Conservation (phyloP, 1,140 invertebrate species). For the Proctacanthus coquilletti region DNA sequence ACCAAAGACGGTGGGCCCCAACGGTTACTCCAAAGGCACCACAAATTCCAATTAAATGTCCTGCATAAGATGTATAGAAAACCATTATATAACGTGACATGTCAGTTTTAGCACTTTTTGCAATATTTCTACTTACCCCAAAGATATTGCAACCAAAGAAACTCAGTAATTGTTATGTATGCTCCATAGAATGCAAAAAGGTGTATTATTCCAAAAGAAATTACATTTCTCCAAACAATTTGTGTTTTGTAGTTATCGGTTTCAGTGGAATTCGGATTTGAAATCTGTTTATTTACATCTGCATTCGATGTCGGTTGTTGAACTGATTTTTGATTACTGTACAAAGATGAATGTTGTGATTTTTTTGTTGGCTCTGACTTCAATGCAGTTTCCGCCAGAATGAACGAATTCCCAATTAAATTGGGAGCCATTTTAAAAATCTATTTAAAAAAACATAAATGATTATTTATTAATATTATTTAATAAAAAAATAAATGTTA, state of each 20-base stretch:
- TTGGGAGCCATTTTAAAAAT: conserved; percentile 25
- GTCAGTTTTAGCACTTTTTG: not conserved
- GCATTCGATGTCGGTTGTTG: no score
- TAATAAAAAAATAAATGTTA: no score
- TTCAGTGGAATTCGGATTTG: no score
- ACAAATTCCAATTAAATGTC: conserved; percentile 15
- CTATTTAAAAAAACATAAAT: no score
- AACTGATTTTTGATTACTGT: no score
- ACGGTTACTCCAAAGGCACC: conserved; percentile 56
- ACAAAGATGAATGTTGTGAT: no score
- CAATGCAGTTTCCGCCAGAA: conserved; percentile 24
- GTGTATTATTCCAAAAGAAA: conserved; percentile 50
- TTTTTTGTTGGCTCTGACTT: not conserved
- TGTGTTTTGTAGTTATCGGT: conserved; percentile 25
- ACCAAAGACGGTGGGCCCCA: conserved; percentile 70
- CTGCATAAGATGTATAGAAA: conserved; percentile 7
- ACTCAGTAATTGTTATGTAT: conserved; percentile 42
- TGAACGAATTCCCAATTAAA: conserved; percentile 27
- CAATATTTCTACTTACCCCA: conserved; percentile 36
- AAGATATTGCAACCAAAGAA: conserved; percentile 39
- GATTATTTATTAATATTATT: no score
- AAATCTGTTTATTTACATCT: no score
- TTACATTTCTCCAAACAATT: conserved; percentile 63
- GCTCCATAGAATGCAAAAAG: conserved; percentile 47
- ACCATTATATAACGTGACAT: no score